phyloP scores from a whole-genome alignment of 2,797 vertebrate genomes.

The Eidolon dupreanum region DNA sequence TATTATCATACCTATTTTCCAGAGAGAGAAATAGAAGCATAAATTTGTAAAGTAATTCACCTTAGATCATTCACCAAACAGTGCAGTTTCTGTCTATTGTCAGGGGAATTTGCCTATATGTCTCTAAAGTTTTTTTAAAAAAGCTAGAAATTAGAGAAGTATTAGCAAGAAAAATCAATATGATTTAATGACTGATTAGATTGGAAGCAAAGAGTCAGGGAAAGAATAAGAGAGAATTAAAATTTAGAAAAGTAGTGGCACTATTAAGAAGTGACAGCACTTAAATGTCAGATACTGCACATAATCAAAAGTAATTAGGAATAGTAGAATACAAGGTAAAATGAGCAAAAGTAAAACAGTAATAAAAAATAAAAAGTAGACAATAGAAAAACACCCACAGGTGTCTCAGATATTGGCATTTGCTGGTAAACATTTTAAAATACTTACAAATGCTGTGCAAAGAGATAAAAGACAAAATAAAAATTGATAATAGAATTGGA shows the following conservation, averaged over 20 bases:
- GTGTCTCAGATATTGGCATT: neutral
- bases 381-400: neutral
- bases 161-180: neutral
- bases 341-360: conserved; percentile 18
- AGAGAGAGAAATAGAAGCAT: neutral
- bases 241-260: conserved; percentile 1
- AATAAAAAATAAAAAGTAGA: neutral
- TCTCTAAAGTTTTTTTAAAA: neutral
- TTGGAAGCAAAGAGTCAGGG: neutral
- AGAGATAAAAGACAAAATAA: neutral
- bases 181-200: neutral
- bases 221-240: neutral
- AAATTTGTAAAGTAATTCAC: neutral
- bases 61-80: neutral
- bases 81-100: neutral
- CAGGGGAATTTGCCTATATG: neutral
- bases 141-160: neutral
- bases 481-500: neutral
- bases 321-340: neutral
- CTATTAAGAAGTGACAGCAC: neutral
- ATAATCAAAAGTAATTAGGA: neutral
- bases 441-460: neutral
- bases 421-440: conserved; percentile 1
- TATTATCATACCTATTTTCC: neutral
- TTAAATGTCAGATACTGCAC: neutral